Percentiles rank a stretch among this genome's conserved stretches.
Evolutionary conservation across 2,797 vertebrate genomes (phyloP).

Genomic region (Phrynocephalus guinanensis): DNA sequence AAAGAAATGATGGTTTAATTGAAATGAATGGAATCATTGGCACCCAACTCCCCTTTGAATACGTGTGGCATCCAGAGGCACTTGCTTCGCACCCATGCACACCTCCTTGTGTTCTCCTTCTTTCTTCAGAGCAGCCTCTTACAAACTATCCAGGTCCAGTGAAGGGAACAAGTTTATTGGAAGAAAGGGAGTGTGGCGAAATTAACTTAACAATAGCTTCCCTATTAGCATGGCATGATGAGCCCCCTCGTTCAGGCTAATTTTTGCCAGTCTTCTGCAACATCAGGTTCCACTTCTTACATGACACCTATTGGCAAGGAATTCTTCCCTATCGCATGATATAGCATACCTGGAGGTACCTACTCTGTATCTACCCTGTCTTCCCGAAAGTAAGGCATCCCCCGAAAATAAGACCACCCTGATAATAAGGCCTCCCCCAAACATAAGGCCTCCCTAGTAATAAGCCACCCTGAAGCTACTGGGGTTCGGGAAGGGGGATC

Average conservation of each 20-base stretch:
- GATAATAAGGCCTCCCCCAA: too few species aligned
- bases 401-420: too few species aligned
- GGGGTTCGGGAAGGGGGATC: too few species aligned
- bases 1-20: slow-evolving; percentile 34
- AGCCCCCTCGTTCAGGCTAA: neutral
- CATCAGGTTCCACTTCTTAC: neutral
- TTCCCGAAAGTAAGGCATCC: too few species aligned
- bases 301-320: neutral
- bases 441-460: too few species aligned
- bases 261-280: neutral
- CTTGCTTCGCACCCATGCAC: slow-evolving; percentile 3
- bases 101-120: neutral
- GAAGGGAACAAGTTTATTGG: neutral
- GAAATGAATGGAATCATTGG: slow-evolving; percentile 30
- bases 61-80: neutral
- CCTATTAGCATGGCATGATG: neutral
- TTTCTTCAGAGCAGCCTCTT: neutral
- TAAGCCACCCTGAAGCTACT: too few species aligned
- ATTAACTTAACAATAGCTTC: neutral
- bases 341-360: neutral
- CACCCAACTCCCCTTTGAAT: slow-evolving; percentile 18
- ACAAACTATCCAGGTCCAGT: neutral
- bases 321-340: too few species aligned
- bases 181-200: neutral
- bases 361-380: neutral